Evolutionary conservation across 2,797 vertebrate genomes (phyloP).

Genomic region (Pantherophis vulpinus): DNA sequence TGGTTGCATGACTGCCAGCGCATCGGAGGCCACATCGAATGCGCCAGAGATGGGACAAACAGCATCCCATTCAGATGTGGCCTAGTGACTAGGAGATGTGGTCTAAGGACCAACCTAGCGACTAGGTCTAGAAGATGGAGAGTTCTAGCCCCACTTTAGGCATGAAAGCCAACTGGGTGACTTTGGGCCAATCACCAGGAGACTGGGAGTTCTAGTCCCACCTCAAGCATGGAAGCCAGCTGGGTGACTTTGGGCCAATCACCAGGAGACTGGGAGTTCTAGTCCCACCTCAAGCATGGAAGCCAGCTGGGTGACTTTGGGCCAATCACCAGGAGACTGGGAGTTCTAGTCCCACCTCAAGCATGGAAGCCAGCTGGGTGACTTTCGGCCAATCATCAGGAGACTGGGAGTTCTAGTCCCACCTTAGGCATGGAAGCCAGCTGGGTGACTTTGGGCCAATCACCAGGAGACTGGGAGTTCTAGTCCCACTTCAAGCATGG

Average conservation of each 20-base stretch:
- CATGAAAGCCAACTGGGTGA: neutral
- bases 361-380: neutral
- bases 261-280: no score
- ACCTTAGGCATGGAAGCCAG: no score
- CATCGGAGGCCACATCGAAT: no score
- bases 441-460: neutral
- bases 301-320: neutral
- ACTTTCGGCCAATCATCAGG: neutral
- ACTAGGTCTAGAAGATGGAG: neutral
- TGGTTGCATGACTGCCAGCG: no score
- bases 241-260: no score
- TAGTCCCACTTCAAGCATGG: accelerated
- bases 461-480: neutral
- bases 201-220: neutral
- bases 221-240: neutral
- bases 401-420: no score
- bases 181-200: no score
- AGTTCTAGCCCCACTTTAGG: neutral
- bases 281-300: no score
- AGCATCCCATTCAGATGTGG: neutral
- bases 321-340: neutral
- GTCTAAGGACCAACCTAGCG: neutral
- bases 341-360: neutral
- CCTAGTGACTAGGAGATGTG: no score
- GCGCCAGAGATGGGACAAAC: neutral